Base-by-base conservation (phyloP, 2,888 invertebrate species). In the Ochlodes sylvanus region DNA sequence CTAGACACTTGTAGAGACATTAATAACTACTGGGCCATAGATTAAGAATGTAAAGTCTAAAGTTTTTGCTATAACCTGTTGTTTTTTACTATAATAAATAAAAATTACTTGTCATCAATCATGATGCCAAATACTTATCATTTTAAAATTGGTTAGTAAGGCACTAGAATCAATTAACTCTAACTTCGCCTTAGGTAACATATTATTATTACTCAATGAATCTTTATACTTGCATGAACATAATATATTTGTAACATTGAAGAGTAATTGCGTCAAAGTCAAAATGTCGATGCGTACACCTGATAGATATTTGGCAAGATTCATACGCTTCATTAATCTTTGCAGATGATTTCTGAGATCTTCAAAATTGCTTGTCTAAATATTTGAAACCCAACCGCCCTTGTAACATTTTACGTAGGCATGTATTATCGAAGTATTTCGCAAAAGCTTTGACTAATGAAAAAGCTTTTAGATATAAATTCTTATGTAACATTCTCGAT, bases 301-400 rank as follows among this genome's bases (percentile, higher is more conserved):
- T 42, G 42, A 27, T 54, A 63, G 15, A 15, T 63, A 52, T 63
- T 63, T 63, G 27, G 21, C 54, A 42, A 63, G 54, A 54, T 15
- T 17, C 19, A 21, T 42, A 63, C 42, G 63, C 63, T 63, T 63
- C 63, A 63, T 63, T 63, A 54, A 63, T 63, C 63, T 63, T 55
- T 42, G 55, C 63, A 63, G 63, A 63, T 63, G 63, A 63, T 63
- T 63, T 63, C 54, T 63, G 42, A 63, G 63, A 63, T 63, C 41
- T 63, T 52, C 42, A 10, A 63, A 63, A 54, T 63, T 63, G 63
- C 63, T 63, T 55, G 63, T 42, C 63, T 63, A 42, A 63, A 63
- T 63, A 63, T 63, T 63, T 55, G 63, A 63, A 63, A 55, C 63
- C 54, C 63, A 63, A 63, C 63, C 52, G 52, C 62, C 50, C 61